phyloP scores from a whole-genome alignment of 2,797 vertebrate genomes.

The Sebastes melanostomus region DNA sequence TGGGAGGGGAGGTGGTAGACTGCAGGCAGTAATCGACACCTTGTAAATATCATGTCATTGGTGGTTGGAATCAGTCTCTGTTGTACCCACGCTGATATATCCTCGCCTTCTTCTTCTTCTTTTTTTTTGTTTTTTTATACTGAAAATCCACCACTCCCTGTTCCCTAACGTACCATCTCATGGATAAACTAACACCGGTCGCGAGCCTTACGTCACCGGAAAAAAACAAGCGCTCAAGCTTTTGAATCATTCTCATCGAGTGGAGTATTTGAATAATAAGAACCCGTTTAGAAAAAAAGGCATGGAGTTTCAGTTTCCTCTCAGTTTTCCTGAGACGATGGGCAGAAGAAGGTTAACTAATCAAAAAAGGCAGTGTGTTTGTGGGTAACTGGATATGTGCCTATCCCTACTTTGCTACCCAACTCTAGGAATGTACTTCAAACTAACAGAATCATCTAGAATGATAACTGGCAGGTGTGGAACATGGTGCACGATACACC shows the following conservation, averaged over 20 bases:
- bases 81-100: constrained; percentile 60
- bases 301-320: constrained; percentile 77
- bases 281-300: constrained; percentile 80
- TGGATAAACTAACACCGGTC: constrained; percentile 39
- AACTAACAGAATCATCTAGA: constrained; percentile 74
- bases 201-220: constrained; percentile 31
- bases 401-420: constrained; percentile 73
- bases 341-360: constrained; percentile 69
- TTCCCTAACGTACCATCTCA: constrained; percentile 38
- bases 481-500: constrained; percentile 76
- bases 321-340: constrained; percentile 81
- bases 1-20: constrained; percentile 72
- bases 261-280: constrained; percentile 57
- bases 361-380: constrained; percentile 79
- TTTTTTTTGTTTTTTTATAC: not conserved
- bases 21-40: constrained; percentile 75
- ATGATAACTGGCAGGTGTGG: constrained; percentile 78
- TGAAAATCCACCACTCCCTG: constrained; percentile 39
- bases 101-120: constrained; percentile 44
- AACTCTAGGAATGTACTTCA: constrained; percentile 80
- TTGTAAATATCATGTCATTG: constrained; percentile 71
- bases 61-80: constrained; percentile 67
- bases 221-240: constrained; percentile 33
- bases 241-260: constrained; percentile 46
- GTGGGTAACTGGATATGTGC: constrained; percentile 73